A percentile compares a stretch with the other conserved stretches of the same genome.
phyloP scores from a whole-genome alignment of 2,797 vertebrate genomes.

The Coendou prehensilis region DNA sequence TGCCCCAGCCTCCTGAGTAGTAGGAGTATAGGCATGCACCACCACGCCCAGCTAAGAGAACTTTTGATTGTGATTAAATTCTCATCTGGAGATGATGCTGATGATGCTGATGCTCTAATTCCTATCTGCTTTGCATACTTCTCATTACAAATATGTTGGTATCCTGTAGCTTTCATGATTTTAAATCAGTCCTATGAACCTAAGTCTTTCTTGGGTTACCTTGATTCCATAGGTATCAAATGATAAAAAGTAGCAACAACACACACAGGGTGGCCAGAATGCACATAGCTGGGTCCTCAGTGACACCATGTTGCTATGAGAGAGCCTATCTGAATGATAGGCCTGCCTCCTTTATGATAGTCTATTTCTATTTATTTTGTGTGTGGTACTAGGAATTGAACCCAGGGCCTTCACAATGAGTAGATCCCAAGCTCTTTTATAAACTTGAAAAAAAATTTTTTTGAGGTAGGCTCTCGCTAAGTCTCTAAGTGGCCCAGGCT shows the following conservation, averaged over 20 bases:
- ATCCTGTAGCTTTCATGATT: conserved; percentile 1
- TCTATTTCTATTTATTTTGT: neutral
- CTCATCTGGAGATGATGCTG: neutral
- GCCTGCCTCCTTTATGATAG: neutral
- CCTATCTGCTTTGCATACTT: neutral
- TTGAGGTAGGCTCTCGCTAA: neutral
- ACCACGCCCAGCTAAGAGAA: neutral
- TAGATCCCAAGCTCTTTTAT: neutral
- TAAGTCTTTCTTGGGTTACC: neutral
- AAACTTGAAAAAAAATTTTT: neutral
- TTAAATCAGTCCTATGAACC: neutral
- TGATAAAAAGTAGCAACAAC: conserved; percentile 46
- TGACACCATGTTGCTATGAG: neutral
- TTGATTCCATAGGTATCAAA: conserved; percentile 19
- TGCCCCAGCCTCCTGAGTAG: neutral
- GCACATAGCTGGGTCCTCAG: neutral
- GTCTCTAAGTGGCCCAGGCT: neutral
- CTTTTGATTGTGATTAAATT: conserved; percentile 14
- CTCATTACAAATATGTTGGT: neutral
- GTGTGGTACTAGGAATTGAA: neutral
- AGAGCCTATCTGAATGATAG: neutral
- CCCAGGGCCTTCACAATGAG: neutral
- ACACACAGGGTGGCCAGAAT: neutral
- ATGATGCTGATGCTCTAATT: neutral
- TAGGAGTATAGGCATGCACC: neutral